Percentiles rank a stretch among this genome's conserved stretches.
Evolutionary conservation across 2,888 invertebrate genomes (phyloP).

Genomic region (Pharmacophagus antenor): DNA sequence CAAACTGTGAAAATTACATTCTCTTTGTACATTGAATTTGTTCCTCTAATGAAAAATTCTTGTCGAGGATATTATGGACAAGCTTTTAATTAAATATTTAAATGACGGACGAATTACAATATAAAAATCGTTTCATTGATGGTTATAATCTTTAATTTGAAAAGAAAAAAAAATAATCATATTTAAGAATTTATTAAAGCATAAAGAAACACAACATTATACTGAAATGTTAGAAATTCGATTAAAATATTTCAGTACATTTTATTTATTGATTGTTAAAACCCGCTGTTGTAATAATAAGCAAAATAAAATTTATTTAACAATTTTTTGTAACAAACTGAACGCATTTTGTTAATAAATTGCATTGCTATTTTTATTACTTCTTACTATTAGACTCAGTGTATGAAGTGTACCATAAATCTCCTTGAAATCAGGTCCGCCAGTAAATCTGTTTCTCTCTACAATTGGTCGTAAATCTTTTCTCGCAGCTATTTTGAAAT

Average conservation of each 20-base stretch:
- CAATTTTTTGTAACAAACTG: no score
- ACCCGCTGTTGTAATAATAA: no score
- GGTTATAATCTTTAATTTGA: no score
- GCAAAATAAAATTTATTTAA: no score
- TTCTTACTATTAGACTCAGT: not conserved
- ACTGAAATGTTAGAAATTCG: no score
- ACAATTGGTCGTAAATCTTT: conserved; percentile 11
- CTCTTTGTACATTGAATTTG: conserved; percentile 1
- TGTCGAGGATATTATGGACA: not conserved
- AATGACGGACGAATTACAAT: not conserved
- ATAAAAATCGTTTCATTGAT: no score
- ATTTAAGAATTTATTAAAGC: no score
- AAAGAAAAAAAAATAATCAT: no score
- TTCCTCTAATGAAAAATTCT: conserved; percentile 20
- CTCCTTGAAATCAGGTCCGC: not conserved
- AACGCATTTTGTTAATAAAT: no score
- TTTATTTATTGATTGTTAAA: no score
- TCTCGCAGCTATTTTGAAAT: not conserved
- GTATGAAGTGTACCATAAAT: conserved; percentile 20
- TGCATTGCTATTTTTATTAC: not conserved
- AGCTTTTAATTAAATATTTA: not conserved
- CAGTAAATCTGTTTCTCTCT: conserved; percentile 15
- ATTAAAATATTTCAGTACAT: not conserved
- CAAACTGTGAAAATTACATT: conserved; percentile 13
- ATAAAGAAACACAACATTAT: no score